These are phyloP conservation scores for Mizuhopecten yessoensis DNA, from an alignment of 1,140 invertebrate genomes.

Conservation along the genomic window DNA sequence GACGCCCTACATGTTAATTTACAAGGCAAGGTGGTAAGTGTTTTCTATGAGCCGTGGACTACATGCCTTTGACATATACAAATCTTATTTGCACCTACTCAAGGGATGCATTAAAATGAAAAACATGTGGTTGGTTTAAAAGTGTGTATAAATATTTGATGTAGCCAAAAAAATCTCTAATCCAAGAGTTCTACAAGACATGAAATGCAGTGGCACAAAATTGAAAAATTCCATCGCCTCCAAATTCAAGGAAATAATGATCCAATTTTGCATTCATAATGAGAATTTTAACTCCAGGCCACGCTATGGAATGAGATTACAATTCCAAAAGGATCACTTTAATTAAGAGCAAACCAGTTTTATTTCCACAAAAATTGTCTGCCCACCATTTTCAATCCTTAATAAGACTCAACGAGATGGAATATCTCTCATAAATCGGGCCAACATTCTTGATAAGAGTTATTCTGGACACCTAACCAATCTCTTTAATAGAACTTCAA, in stretches of 20 bases:
- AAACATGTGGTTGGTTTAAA: constrained; percentile 36
- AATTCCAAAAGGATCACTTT: constrained; percentile 20
- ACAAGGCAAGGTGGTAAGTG: neutral
- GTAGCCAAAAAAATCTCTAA: neutral
- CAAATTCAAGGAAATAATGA: constrained; percentile 2
- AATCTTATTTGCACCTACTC: neutral
- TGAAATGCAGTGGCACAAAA: constrained; percentile 7
- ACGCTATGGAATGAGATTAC: neutral
- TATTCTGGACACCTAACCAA: constrained; percentile 5
- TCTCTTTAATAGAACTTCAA: neutral
- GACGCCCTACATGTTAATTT: neutral
- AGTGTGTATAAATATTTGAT: neutral
- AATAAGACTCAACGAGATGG: neutral
- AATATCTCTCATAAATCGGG: neutral
- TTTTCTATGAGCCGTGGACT: neutral
- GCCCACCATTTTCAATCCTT: neutral
- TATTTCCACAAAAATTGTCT: constrained; percentile 35
- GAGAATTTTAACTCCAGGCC: neutral
- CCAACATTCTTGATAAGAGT: neutral
- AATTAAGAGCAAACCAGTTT: constrained; percentile 23
- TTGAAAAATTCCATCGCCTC: constrained; percentile 16
- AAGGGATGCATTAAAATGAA: neutral
- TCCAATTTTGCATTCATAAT: constrained; percentile 21
- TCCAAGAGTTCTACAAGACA: neutral
- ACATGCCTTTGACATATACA: neutral